Evolutionary conservation across 1,140 invertebrate genomes (phyloP).

Genomic region (Carcinoscorpius rotundicauda): DNA sequence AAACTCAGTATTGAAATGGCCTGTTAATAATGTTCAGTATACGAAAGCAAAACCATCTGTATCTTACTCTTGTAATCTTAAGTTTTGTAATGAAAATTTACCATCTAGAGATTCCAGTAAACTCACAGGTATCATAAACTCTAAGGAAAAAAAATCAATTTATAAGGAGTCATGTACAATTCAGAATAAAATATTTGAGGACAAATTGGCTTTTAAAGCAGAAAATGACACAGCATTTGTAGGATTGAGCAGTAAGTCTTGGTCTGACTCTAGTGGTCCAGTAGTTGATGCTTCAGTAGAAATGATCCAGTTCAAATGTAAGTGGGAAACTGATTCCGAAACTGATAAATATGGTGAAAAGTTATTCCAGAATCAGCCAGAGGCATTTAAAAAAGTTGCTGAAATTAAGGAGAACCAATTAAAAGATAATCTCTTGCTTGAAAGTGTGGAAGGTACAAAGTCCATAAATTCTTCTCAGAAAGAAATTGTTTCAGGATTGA

Average conservation of each 20-base stretch:
- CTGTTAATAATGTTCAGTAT: conserved; percentile 13
- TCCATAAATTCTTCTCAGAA: too few relatives aligned
- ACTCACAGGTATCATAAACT: neutral
- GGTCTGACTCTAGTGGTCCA: neutral
- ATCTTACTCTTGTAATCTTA: conserved; percentile 22
- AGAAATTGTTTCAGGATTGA: too few relatives aligned
- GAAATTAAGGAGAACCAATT: conserved; percentile 10
- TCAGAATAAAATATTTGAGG: neutral
- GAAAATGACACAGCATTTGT: neutral
- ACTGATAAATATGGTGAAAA: conserved; percentile 3
- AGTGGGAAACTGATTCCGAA: conserved; percentile 22
- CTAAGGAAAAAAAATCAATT: neutral
- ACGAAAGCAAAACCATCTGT: conserved; percentile 20
- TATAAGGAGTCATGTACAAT: neutral
- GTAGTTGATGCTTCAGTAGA: neutral
- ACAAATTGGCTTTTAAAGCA: neutral
- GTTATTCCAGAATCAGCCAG: neutral
- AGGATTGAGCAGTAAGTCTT: neutral
- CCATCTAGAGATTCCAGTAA: neutral
- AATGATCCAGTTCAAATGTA: conserved; percentile 12
- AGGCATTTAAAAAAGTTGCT: neutral
- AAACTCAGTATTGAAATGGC: conserved; percentile 11
- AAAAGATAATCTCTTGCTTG: neutral
- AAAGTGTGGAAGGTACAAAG: neutral
- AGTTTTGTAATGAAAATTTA: neutral